These are phyloP conservation scores for Lepidurus arcticus DNA, from an alignment of 1,140 invertebrate genomes.

Conservation along the genomic window DNA sequence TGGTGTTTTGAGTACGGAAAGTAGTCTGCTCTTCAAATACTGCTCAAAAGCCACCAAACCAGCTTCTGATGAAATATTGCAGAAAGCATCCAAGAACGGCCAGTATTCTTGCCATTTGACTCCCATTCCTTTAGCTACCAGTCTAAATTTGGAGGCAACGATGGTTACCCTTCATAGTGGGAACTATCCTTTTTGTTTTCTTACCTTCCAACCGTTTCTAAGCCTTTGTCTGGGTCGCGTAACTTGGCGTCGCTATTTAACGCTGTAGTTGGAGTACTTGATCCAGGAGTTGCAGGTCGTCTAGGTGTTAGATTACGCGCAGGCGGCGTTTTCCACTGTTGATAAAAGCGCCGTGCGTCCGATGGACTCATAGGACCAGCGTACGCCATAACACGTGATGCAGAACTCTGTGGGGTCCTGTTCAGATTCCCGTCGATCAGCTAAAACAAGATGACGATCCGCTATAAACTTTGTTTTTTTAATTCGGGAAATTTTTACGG, in stretches of 20 bases:
- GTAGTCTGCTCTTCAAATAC: conserved; percentile 54
- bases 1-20: background rate
- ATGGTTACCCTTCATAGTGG: conserved; percentile 26
- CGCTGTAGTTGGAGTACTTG: conserved; percentile 36
- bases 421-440: conserved; percentile 57
- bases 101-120: conserved; percentile 86
- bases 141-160: conserved; percentile 45
- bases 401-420: conserved; percentile 57
- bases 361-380: conserved; percentile 76
- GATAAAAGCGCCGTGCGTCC: conserved; percentile 64
- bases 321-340: conserved; percentile 74
- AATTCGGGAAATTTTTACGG: conserved; percentile 22
- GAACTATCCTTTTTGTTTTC: conserved; percentile 31
- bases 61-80: conserved; percentile 62
- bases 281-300: conserved; percentile 38
- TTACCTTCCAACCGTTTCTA: conserved; percentile 72
- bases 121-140: conserved; percentile 65
- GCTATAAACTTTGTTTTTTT: conserved; percentile 30
- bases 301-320: conserved; percentile 44
- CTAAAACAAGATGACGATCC: conserved; percentile 37
- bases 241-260: conserved; percentile 52
- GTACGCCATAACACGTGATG: conserved; percentile 67
- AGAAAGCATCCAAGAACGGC: conserved; percentile 74
- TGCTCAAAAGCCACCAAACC: conserved; percentile 67
- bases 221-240: conserved; percentile 71